Evolutionary conservation across 2,113 vertebrate genomes (phyloP).

Genomic region (Mormyrus iriodes): DNA sequence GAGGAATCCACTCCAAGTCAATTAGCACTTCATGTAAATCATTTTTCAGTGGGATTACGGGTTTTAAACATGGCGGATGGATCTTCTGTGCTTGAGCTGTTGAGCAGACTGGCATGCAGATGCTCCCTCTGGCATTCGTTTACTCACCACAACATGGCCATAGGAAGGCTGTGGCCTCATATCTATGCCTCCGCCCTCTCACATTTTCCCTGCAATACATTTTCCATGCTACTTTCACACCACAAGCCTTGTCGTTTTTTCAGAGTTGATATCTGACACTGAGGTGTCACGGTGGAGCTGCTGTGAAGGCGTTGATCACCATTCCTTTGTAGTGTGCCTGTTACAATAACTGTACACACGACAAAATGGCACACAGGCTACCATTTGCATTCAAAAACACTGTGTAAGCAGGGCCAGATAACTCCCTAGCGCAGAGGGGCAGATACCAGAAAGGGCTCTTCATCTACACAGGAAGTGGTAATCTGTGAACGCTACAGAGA

Average conservation of each 20-base stretch:
- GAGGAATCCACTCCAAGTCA: conserved; percentile 33
- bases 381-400: background rate
- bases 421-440: background rate
- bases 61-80: background rate
- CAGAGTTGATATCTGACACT: background rate
- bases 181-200: background rate
- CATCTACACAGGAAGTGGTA: background rate
- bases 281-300: background rate
- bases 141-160: background rate
- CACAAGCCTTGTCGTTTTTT: background rate
- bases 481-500: background rate
- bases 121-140: background rate
- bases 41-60: conserved; percentile 21
- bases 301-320: background rate
- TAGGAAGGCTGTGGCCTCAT: background rate
- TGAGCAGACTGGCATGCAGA: background rate
- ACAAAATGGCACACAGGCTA: background rate
- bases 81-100: background rate
- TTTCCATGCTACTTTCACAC: background rate
- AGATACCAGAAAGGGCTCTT: background rate
- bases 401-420: background rate
- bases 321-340: too few species aligned
- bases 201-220: too few species aligned
- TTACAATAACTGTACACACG: too few species aligned
- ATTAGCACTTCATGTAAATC: conserved; percentile 41